Base-by-base conservation (phyloP, 2,797 vertebrate species). In the Pangasius macronema region DNA sequence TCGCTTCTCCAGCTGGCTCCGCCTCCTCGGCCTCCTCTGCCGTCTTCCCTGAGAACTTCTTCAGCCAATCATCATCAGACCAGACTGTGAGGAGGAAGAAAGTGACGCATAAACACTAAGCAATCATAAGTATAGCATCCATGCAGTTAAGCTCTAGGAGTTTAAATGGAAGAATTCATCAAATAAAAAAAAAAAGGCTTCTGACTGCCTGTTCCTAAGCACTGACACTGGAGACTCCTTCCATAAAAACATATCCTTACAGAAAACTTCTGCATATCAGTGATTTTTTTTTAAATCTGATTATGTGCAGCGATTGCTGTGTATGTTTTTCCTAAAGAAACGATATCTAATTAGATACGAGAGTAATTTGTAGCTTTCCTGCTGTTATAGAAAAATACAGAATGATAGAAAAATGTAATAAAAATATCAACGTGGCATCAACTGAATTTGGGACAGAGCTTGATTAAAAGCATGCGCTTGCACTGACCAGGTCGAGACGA, bases 51-150 rank as follows among this genome's bases (percentile, higher is more conserved):
- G 98, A 98, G 92, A 99, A 99, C 91, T 97, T 99, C 94, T 99
- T 99, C 89, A 99, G 92, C 98, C 98, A 99, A 89, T 99, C 98
- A 0, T 99, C 98, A 53, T 99, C 98, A 0, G 98, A 97, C 98
- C 98, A 99, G 85, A 99, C 98, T 99, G 57, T n/a, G 90, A 79
- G 36, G 13, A 39, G 2, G 55, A 27, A n/a, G 16, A 77, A 77
- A 77, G 9, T 0, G 3, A 55, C 2, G 0, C 75, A 20, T n/a
- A n/a, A 24, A 49, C 1, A 53, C 33, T 22, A 70, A 2, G 68
- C 68, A 42, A 42, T 73, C 39, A 5, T 24, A 22, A 0, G 36
- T 13, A 75, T 5, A 27, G 13, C 2, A 14, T 49, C 9, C 1
- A 5, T 14, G 27, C 11, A n/a, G 27, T n/a, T 14, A 18, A 36